Conservation (phyloP, 2,888 invertebrate species). For the Hemistola chrysoprasaria region DNA sequence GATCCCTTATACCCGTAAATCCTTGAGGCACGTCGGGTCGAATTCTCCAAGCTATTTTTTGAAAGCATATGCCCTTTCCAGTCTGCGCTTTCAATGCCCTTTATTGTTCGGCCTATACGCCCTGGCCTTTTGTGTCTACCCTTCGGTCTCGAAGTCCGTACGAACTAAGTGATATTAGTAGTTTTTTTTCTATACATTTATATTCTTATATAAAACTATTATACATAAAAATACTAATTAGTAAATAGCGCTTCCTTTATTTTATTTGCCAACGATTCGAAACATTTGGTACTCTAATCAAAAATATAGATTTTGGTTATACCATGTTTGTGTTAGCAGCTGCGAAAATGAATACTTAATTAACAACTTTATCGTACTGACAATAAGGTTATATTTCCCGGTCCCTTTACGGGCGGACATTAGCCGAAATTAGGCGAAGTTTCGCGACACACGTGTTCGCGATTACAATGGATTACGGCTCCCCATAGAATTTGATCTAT, state of each 20-base stretch:
- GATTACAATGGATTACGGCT: slow-evolving; percentile 57
- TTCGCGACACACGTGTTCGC: slow-evolving; percentile 60
- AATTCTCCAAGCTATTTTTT: slow-evolving; percentile 58
- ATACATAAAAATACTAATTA: no score
- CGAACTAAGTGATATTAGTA: slow-evolving; percentile 19
- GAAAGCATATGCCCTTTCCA: slow-evolving; percentile 61
- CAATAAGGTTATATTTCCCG: slow-evolving; percentile 36
- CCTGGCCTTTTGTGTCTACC: slow-evolving; percentile 49
- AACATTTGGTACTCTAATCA: slow-evolving; percentile 12
- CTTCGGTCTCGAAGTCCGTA: slow-evolving; percentile 33
- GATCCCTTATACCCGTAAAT: slow-evolving; percentile 36
- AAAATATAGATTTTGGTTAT: slow-evolving; percentile 42
- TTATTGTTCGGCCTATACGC: slow-evolving; percentile 54
- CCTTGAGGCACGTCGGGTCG: slow-evolving; percentile 49
- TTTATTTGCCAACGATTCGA: slow-evolving; percentile 2
- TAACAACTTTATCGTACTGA: slow-evolving; percentile 19
- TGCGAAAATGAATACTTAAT: slow-evolving; percentile 17
- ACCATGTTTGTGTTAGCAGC: slow-evolving; percentile 33
- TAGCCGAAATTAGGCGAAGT: slow-evolving; percentile 53
- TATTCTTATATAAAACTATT: no score
- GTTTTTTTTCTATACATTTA: slow-evolving; percentile 17
- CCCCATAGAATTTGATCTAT: slow-evolving; percentile 53
- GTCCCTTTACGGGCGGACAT: slow-evolving; percentile 31
- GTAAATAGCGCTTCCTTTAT: no score
- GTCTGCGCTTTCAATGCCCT: slow-evolving; percentile 51